Percentiles rank a stretch among this genome's conserved stretches.
Evolutionary conservation across 2,888 invertebrate genomes (phyloP).

Genomic region (Anthrax anthrax): DNA sequence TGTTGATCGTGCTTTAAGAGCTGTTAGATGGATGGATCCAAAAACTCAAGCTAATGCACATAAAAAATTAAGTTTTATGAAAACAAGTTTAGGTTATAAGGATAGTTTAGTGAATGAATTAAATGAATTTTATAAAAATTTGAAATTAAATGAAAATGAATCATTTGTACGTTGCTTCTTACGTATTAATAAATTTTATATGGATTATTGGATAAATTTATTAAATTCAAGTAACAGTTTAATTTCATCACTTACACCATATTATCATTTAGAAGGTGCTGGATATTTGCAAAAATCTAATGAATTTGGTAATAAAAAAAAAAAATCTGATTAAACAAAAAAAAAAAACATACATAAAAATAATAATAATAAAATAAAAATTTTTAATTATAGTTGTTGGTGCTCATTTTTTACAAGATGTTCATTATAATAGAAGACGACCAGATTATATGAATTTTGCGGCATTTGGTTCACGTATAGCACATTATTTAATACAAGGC

Average conservation of each 20-base stretch:
- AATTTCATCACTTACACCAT: not conserved
- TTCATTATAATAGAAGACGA: not conserved
- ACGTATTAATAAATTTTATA: not conserved
- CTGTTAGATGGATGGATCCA: not conserved
- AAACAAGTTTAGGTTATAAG: not conserved
- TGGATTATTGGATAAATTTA: not conserved
- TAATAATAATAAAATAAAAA: not conserved
- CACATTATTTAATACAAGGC: slow-evolving; percentile 2
- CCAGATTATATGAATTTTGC: slow-evolving; percentile 5
- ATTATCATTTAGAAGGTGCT: not conserved
- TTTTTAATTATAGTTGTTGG: slow-evolving; percentile 1
- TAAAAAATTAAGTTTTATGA: not conserved
- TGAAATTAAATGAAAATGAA: not conserved
- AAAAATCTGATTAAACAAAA: no score
- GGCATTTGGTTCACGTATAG: slow-evolving; percentile 2
- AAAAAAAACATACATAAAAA: no score
- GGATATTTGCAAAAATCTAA: slow-evolving; percentile 1
- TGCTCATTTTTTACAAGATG: slow-evolving; percentile 1
- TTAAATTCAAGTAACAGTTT: no score
- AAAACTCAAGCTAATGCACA: not conserved
- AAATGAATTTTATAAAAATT: not conserved
- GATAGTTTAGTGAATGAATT: not conserved
- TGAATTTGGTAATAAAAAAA: not conserved
- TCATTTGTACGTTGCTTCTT: not conserved
- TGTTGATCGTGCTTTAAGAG: not conserved